Conservation (phyloP, 53 echinoderm and acorn worm genomes). For the Astropecten irregularis region DNA sequence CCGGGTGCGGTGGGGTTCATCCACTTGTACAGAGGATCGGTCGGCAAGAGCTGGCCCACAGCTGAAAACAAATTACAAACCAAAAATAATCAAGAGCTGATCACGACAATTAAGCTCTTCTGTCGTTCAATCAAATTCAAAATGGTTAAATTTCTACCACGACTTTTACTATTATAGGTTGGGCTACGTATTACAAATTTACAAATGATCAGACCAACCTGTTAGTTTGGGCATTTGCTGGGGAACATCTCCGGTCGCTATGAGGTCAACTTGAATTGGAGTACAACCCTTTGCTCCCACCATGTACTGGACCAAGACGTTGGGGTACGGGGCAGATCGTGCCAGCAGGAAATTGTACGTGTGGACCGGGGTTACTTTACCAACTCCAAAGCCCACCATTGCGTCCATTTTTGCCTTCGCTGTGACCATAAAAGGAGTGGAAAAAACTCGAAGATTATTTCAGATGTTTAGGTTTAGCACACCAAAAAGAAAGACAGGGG, state of each 20-base stretch:
- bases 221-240: neutral
- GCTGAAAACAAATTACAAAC: too few species aligned
- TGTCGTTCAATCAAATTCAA: too few species aligned
- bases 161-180: too few species aligned
- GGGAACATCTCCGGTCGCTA: neutral
- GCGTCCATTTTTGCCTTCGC: neutral
- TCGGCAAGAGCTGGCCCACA: neutral
- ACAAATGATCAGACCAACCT: neutral
- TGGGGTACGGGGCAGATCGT: neutral
- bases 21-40: neutral
- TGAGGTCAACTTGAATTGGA: neutral
- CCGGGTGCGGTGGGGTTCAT: neutral
- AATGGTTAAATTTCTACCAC: too few species aligned
- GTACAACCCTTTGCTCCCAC: neutral
- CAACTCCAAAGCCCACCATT: neutral
- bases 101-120: too few species aligned
- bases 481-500: too few species aligned
- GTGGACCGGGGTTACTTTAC: neutral
- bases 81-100: too few species aligned
- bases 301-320: neutral
- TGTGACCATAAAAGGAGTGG: too few species aligned
- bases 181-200: too few species aligned
- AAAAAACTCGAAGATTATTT: too few species aligned
- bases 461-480: too few species aligned
- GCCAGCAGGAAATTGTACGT: neutral